Conservation (phyloP, 2,888 invertebrate genomes). For the Caenorhabditis wallacei region DNA sequence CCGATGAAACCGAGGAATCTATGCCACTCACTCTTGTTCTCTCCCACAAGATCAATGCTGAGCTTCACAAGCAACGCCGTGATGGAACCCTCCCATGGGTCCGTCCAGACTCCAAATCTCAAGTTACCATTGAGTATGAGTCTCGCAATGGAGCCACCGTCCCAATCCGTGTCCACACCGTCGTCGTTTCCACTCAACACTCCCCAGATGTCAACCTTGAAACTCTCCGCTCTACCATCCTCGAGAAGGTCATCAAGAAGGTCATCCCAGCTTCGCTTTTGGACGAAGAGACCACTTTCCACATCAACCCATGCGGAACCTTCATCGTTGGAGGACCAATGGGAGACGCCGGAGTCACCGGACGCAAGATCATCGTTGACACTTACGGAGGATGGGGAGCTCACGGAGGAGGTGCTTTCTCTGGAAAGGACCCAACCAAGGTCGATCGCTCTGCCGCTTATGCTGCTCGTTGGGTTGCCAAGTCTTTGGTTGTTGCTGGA, state of each 20-base stretch:
- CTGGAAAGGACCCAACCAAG: constrained; percentile 93
- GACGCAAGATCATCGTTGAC: constrained; percentile 99
- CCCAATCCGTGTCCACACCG: constrained; percentile 95
- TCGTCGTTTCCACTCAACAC: constrained; percentile 97
- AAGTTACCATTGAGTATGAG: constrained; percentile 95
- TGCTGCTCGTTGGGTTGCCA: constrained; percentile 99
- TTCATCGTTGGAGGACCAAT: constrained; percentile 96
- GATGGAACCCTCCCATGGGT: constrained; percentile 96
- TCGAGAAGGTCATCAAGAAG: constrained; percentile 86
- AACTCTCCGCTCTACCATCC: constrained; percentile 84
- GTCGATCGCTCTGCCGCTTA: constrained; percentile 97
- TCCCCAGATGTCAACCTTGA: constrained; percentile 90
- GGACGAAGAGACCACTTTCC: constrained; percentile 93
- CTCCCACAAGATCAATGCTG: constrained; percentile 93
- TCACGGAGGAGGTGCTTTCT: constrained; percentile 99
- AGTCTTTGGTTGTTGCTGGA: constrained; percentile 95
- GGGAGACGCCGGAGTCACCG: constrained; percentile 86
- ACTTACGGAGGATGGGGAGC: constrained; percentile 99
- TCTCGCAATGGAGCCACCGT: constrained; percentile 96
- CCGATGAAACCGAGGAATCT: constrained; percentile 96
- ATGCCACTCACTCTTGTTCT: constrained; percentile 96
- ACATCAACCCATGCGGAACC: constrained; percentile 97
- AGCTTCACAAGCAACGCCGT: constrained; percentile 92
- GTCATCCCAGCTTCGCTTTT: constrained; percentile 95
- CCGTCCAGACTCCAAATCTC: constrained; percentile 95